A percentile compares a stretch with the other conserved stretches of the same genome.
Conservation (phyloP, 2,797 vertebrate species). For the Morus bassanus region DNA sequence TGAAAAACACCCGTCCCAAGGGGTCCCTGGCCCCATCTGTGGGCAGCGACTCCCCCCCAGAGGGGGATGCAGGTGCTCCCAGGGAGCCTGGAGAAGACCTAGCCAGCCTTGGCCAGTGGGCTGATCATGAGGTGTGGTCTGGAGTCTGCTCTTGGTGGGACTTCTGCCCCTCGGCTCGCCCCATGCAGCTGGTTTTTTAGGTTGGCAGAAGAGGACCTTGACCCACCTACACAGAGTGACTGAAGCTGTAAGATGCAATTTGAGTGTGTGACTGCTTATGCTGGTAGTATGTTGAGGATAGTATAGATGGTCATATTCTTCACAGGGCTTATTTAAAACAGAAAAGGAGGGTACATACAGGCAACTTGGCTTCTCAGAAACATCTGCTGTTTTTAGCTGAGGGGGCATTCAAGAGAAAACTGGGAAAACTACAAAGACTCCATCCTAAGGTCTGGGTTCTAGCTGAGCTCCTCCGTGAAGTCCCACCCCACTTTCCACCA, state of each 20-base stretch:
- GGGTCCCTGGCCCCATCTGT: neutral
- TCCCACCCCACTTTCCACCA: neutral
- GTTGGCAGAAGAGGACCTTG: neutral
- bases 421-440: neutral
- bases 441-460: neutral
- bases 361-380: neutral
- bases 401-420: neutral
- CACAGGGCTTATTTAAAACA: neutral
- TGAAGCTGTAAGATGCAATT: neutral
- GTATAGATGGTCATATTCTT: neutral
- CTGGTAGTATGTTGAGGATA: neutral
- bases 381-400: neutral
- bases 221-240: neutral
- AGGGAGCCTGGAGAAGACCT: neutral
- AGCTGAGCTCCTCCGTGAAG: neutral
- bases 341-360: neutral
- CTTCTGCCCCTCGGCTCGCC: rapidly evolving
- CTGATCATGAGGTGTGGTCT: rapidly evolving
- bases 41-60: rapidly evolving
- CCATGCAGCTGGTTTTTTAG: neutral
- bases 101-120: neutral
- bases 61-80: neutral
- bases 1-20: neutral
- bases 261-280: neutral
- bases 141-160: neutral